Conservation (phyloP, 2,113 vertebrate genomes). For the Antigone vipio region DNA sequence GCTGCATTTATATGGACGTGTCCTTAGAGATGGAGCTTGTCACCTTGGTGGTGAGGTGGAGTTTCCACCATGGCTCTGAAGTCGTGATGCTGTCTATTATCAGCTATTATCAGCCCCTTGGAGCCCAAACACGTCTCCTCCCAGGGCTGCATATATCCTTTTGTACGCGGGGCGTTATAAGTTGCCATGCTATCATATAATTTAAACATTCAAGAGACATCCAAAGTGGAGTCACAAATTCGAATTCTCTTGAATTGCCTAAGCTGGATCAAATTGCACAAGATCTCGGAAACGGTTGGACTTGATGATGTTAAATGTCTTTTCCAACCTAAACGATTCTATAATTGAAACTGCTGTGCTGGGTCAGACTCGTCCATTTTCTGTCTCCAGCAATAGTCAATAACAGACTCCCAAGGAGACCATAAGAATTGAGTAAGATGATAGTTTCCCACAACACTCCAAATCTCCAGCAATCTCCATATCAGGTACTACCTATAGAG, state of each 20-base stretch:
- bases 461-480: neutral
- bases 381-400: rapidly evolving
- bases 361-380: neutral
- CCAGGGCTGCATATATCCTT: neutral
- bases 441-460: neutral
- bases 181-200: neutral
- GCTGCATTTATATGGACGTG: neutral
- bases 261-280: neutral
- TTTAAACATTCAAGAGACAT: neutral
- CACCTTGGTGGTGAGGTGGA: neutral
- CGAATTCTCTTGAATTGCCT: neutral
- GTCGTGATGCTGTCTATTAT: neutral
- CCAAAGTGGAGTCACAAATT: neutral
- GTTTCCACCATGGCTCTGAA: neutral
- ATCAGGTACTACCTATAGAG: neutral
- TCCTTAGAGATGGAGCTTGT: neutral
- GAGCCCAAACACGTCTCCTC: neutral
- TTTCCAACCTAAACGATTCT: too few species aligned
- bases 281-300: neutral
- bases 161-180: rapidly evolving
- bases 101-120: neutral
- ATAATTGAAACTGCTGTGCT: neutral
- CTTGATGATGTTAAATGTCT: too few species aligned
- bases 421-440: neutral
- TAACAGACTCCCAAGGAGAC: neutral